phyloP scores from a whole-genome alignment of 64 coral and sea anemone genomes.

The Pocillopora verrucosa region DNA sequence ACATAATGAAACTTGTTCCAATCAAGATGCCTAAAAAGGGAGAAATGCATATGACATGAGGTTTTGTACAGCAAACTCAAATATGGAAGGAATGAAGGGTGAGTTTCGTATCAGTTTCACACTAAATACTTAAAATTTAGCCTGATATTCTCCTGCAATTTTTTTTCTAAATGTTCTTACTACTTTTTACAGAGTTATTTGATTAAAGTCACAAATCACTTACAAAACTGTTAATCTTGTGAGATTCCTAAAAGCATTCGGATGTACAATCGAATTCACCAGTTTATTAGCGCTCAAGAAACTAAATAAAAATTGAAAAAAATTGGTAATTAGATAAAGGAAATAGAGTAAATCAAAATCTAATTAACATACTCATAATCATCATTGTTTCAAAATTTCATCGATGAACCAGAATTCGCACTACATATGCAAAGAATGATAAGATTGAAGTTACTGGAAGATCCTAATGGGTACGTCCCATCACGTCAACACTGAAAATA shows the following conservation, averaged over 20 bases:
- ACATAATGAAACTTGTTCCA: constrained; percentile 57
- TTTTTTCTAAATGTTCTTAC: too few species aligned
- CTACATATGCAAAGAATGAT: too few species aligned
- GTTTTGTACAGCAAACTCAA: background rate
- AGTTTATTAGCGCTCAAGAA: constrained; percentile 40
- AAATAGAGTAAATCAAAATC: background rate
- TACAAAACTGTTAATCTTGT: constrained; percentile 41
- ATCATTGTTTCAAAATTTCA: too few species aligned
- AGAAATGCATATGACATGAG: background rate
- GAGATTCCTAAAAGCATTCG: constrained; percentile 58
- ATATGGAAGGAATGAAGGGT: too few species aligned
- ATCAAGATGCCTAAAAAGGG: constrained; percentile 45
- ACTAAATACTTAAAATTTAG: too few species aligned
- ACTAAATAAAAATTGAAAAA: constrained; percentile 4
- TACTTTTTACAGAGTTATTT: too few species aligned
- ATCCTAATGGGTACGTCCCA: too few species aligned
- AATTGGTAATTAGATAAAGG: background rate
- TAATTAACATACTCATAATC: background rate
- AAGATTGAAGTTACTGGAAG: too few species aligned
- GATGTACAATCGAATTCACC: constrained; percentile 41
- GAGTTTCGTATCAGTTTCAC: too few species aligned
- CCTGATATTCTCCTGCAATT: too few species aligned
- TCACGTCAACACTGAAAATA: too few species aligned
- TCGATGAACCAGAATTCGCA: too few species aligned
- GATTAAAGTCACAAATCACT: background rate